Base-by-base conservation (phyloP, 2,888 invertebrate genomes). In the Vesta saturnalis region DNA sequence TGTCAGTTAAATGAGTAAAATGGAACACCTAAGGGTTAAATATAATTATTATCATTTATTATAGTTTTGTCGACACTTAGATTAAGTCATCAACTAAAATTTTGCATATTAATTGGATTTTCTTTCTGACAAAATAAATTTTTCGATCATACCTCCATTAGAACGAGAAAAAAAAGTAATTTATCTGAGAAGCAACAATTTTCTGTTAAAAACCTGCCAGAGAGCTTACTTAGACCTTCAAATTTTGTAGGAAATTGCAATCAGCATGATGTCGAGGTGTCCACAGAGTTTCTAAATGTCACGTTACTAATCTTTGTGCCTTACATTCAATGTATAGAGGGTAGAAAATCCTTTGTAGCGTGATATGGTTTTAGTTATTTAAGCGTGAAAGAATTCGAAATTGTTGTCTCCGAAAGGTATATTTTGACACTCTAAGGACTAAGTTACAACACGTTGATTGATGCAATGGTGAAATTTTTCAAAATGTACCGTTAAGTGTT, bases 201-300 rank as follows among this genome's bases (percentile, higher is more conserved):
- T 16, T 21, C 10, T 55, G 46, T 35, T 16, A 14, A 22, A 43
- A 60, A 30, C 14, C 35, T 57, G 23, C 21, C 57, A 16, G 39
- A 39, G 39, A 35, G 22, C 19, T 39, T 52, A 59, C 43, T 64
- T 60, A 62, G 47, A 65, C 67, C 54, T 66, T 63, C 57, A 52
- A 59, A 59, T 70, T 14, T 58, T 63, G 47, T 73, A 72, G 72
- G 75, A 74, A 77, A 77, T 76, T 75, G 72, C 75, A 72, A 74
- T 67, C 78, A 75, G 77, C 79, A 75, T 75, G 78, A 70, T 76
- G 76, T 74, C 78, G 73, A 74, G 77, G 78, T 79, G 77, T 78
- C 78, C 79, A 76, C 76, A 70, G 78, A 76, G 80, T 79, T 77
- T 74, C 71, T 67, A 79, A 79, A 80, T 79, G 72, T 69, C 74